Evolutionary conservation across 2,888 invertebrate species (phyloP), one percentile per base, ranked within the genome.

Genomic region (Rotaria magnacalcarata): DNA sequence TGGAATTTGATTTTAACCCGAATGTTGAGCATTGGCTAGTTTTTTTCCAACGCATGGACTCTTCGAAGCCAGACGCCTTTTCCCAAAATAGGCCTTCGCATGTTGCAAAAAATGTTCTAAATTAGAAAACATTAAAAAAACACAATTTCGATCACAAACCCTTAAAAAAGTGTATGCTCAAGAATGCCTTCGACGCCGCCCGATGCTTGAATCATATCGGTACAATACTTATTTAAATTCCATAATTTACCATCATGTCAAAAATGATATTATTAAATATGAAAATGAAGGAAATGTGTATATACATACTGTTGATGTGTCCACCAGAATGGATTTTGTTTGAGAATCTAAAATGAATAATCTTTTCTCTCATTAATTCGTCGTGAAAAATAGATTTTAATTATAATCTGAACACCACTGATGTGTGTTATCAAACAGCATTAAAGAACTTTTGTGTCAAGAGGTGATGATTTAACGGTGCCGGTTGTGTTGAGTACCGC

Each of bases 251-350:
- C 99, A 91, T 99, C 99, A 93, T 99, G 99, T 1, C 67, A 34
- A 67, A 34, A 67, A 27, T n/a, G n/a, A n/a, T n/a, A n/a, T n/a
- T n/a, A n/a, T n/a, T 16, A 34, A 34, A 3, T 27, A 27, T 14
- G 2, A 58, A 58, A n/a, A 58, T n/a, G 4, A 58, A 4, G 0
- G n/a, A n/a, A n/a, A n/a, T n/a, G n/a, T n/a, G n/a, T n/a, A n/a
- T n/a, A n/a, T 27, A 60, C 60, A 27, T 27, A 67, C 67, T 98
- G 93, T 91, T 99, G 99, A 92, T 99, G 99, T 0, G 99, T 99
- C 99, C 99, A 99, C 99, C 99, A 99, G 94, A 99, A 99, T 0
- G 99, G 99, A 93, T 99, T 99, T 92, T 99, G 99, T 91, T 99
- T 99, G 88, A 99, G 92, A 1, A 99, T 97, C 94, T 95, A n/a